Base-by-base conservation (phyloP, 2,888 invertebrate species). In the Cheilosia scutellata region DNA sequence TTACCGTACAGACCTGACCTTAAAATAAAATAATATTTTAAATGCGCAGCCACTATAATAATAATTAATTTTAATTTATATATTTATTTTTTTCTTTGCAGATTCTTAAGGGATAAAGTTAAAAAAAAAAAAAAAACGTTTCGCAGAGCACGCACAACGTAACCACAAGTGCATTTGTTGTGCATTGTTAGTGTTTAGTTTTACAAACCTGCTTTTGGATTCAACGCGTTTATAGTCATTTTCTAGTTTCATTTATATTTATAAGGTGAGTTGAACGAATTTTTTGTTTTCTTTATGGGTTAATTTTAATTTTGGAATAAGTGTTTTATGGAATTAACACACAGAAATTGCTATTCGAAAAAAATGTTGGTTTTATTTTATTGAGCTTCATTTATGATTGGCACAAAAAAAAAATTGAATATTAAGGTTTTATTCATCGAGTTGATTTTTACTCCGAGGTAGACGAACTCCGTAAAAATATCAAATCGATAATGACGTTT, bases 161-260 rank as follows among this genome's bases (percentile, higher is more conserved):
- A 58, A 25, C 47, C 25, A 51, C 4, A 51, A 51, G 27, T 51
- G 51, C 13, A 13, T 51, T 51, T 51, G 51, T 20, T 20, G 2
- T n/a, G n/a, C n/a, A 25, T 62, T 16, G 31, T 31, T 5, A 9
- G 53, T 44, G 37, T 33, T 31, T 11, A 3, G 11, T 65, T 51
- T 57, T 31, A 60, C 16, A 51, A 62, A 4, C 13, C 27, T 57
- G 63, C 29, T 51, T 9, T 62, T 75, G 65, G 75, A 75, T 75
- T 65, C 25, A 65, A 37, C 40, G 51, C 37, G 37, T 37, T 25
- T 47, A 42, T 66, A 84, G 84, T 84, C 79, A 84, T 84, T 75
- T 70, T 79, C 84, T 84, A 84, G 84, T 79, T 84, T 75, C 79
- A 79, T 84, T 75, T 80, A 76, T 80, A 84, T 71, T 71, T 66